A percentile compares a stretch with the other conserved stretches of the same genome.
Conservation (phyloP, 1,140 invertebrate species). For the Nomia melanderi region DNA sequence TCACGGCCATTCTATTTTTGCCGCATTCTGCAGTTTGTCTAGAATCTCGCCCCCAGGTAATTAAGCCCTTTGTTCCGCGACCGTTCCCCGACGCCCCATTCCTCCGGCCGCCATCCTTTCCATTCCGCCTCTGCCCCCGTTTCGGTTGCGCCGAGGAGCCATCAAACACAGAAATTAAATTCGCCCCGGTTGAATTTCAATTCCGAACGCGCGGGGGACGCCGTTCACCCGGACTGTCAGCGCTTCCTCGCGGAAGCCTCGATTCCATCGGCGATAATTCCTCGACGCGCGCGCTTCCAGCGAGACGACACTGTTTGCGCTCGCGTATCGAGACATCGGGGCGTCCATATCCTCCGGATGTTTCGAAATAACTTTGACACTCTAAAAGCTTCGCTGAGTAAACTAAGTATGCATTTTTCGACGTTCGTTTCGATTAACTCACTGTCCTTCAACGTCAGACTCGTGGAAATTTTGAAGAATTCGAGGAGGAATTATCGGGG, state of each 20-base stretch:
- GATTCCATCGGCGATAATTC: background rate
- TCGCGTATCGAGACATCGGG: too few species aligned
- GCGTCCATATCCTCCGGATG: too few species aligned
- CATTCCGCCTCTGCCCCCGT: background rate
- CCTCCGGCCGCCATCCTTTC: constrained; percentile 6
- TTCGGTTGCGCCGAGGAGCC: background rate
- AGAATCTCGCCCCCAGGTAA: constrained; percentile 53
- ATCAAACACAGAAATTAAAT: background rate
- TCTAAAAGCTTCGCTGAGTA: too few species aligned
- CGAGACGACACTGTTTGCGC: too few species aligned
- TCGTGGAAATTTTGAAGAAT: too few species aligned
- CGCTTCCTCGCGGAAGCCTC: background rate
- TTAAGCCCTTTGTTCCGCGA: constrained; percentile 62
- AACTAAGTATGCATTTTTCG: too few species aligned
- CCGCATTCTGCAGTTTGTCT: background rate
- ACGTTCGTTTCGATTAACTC: too few species aligned
- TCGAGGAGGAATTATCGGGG: too few species aligned
- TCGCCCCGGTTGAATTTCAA: background rate
- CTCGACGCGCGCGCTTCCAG: background rate
- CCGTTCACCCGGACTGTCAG: background rate
- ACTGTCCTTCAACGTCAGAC: too few species aligned
- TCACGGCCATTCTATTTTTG: constrained; percentile 33
- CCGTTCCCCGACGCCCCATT: constrained; percentile 6
- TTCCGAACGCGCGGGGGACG: constrained; percentile 1
- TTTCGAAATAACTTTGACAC: too few species aligned